Evolutionary conservation across 2,888 invertebrate species (phyloP).

Genomic region (Lithophane semibrunnea): DNA sequence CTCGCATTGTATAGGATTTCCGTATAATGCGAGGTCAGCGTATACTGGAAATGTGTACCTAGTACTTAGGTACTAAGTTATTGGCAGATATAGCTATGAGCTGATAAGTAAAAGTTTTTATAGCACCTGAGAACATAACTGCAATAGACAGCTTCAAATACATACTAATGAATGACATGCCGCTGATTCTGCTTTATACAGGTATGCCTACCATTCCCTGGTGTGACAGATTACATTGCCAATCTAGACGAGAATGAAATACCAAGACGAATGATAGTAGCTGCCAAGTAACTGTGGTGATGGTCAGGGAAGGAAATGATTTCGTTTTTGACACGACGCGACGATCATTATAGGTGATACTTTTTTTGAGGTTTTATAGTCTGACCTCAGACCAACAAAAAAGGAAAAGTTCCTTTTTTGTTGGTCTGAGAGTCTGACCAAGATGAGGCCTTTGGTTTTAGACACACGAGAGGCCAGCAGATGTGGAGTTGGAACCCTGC

Average conservation of each 20-base stretch:
- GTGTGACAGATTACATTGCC: constrained; percentile 12
- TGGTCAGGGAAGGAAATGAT: background rate
- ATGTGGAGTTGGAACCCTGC: background rate
- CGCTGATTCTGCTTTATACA: background rate
- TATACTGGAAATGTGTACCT: background rate
- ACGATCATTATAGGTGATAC: background rate
- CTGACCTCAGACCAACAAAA: too few species aligned
- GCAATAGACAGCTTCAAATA: constrained; percentile 15
- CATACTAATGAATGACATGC: constrained; percentile 30
- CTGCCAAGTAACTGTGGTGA: constrained; percentile 19
- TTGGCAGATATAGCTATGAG: background rate
- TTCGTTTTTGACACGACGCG: background rate
- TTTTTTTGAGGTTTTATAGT: too few species aligned
- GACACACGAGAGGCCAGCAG: background rate
- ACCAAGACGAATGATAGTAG: background rate
- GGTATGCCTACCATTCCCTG: background rate
- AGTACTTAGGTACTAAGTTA: background rate
- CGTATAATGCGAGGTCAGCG: too few species aligned
- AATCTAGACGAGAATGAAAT: constrained; percentile 17
- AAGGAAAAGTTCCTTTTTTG: too few species aligned
- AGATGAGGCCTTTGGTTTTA: background rate
- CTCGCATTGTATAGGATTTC: too few species aligned
- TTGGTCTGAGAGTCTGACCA: too few species aligned
- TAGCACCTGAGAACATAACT: background rate
- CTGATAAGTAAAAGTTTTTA: background rate